Percentiles rank a stretch among this genome's conserved stretches.
Evolutionary conservation across 2,113 vertebrate species (phyloP).

Genomic region (Tachysurus vachellii): DNA sequence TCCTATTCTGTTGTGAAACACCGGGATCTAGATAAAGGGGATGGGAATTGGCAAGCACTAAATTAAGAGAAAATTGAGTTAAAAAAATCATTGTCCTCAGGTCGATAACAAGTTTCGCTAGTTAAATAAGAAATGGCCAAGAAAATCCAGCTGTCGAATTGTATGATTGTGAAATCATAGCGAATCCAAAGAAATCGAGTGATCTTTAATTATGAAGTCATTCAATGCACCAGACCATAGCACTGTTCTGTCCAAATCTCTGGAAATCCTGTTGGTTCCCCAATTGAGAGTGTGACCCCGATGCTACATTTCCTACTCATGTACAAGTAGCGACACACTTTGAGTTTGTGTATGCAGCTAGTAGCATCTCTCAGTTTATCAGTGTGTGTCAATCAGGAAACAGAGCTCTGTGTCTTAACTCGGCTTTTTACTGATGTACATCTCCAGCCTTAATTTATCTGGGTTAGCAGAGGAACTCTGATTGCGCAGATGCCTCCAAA

Average conservation of each 20-base stretch:
- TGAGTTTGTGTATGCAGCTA: background rate
- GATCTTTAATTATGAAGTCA: background rate
- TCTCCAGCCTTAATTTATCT: conserved; percentile 27
- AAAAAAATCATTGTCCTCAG: background rate
- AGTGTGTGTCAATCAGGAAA: conserved; percentile 31
- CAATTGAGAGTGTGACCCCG: conserved; percentile 29
- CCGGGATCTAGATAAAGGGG: background rate
- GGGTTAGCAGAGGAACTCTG: conserved; percentile 36
- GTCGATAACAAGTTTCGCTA: background rate
- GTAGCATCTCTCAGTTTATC: conserved; percentile 11
- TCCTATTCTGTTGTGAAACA: background rate
- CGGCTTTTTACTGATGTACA: conserved; percentile 17
- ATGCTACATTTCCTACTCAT: background rate
- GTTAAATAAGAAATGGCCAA: background rate
- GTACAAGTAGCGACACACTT: background rate
- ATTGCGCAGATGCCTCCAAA: conserved; percentile 28
- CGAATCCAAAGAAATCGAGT: background rate
- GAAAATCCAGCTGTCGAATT: background rate
- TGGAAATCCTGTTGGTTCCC: background rate
- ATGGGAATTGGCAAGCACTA: background rate
- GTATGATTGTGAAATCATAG: background rate
- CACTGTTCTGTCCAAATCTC: background rate
- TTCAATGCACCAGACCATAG: background rate
- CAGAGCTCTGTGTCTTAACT: conserved; percentile 12
- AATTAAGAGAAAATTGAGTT: background rate